Evolutionary conservation across 2,888 invertebrate species (phyloP).

Genomic region (Dendrolimus houi): DNA sequence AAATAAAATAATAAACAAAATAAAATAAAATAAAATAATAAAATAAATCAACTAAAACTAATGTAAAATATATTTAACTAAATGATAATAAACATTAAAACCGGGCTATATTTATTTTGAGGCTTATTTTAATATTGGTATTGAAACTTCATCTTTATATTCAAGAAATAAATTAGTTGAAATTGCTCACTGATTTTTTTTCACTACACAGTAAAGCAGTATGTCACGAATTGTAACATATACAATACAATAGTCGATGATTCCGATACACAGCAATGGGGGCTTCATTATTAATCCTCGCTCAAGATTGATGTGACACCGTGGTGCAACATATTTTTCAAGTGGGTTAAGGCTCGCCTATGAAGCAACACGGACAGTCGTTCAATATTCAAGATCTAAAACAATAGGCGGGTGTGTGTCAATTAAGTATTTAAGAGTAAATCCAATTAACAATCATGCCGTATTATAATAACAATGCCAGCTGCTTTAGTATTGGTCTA

Average conservation of each 20-base stretch:
- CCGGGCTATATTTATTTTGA: too few relatives aligned
- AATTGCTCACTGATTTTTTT: neutral
- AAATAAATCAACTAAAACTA: too few relatives aligned
- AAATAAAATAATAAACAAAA: too few relatives aligned
- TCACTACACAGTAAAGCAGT: conserved; percentile 15
- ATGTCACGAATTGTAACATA: conserved; percentile 33
- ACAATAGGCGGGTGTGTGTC: conserved; percentile 30
- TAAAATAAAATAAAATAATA: too few relatives aligned
- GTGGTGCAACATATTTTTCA: conserved; percentile 37
- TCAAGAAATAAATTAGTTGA: too few relatives aligned
- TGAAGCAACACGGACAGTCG: conserved; percentile 18
- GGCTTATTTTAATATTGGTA: too few relatives aligned
- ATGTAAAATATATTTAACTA: too few relatives aligned
- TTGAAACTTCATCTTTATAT: too few relatives aligned
- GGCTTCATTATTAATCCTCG: conserved; percentile 52
- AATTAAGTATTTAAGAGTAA: conserved; percentile 25
- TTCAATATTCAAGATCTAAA: conserved; percentile 20
- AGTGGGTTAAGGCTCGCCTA: conserved; percentile 50
- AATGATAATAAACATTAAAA: too few relatives aligned
- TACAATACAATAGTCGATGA: conserved; percentile 54
- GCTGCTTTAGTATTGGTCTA: neutral
- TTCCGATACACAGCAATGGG: conserved; percentile 50
- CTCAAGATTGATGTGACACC: conserved; percentile 61
- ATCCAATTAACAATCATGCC: conserved; percentile 1
- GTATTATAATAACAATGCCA: neutral